Evolutionary conservation across 2,113 vertebrate species (phyloP), one percentile per base, ranked within the genome.

Genomic region (Sula dactylatra): DNA sequence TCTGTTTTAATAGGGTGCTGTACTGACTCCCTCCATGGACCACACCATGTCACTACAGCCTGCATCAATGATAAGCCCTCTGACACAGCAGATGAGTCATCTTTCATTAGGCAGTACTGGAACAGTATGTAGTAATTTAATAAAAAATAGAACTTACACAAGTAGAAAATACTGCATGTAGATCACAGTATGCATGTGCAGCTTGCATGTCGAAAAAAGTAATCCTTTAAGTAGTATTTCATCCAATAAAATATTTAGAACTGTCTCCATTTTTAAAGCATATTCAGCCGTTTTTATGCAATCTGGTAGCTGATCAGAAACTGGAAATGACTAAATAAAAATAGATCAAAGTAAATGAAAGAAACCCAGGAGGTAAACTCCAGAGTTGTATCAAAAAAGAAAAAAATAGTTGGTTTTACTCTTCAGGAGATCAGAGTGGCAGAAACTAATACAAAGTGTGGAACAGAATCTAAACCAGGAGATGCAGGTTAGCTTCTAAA

Each of bases 11-110:
- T 31, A 99, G 99, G 99, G 99, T 98, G 99, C 99, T 92, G 99
- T 99, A 96, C 94, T 99, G 98, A 99, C 99, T 96, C 99, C 99
- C 98, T 99, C 99, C 91, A 99, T 99, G 98, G 99, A 99, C 97
- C 99, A 99, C 72, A 99, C 99, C 85, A 98, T 99, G 99, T 99
- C 99, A 98, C 98, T 99, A 98, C 99, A 99, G 97, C 99, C 99
- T 11, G 91, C 99, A 14, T 99, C 99, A 3, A 99, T 99, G 98
- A 99, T 99, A 96, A 98, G 98, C 94, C 99, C 99, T 52, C 97
- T 99, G 95, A 96, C 99, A 69, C 99, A 99, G 98, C 99, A 99
- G 96, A 99, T 99, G 99, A 98, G 99, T 99, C 99, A 99, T 89
- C 99, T 99, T 94, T 99, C 99, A 70, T 95, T 99, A 97, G 98